Conservation (phyloP, 1,140 invertebrate species). For the Drosophila carrolli region DNA sequence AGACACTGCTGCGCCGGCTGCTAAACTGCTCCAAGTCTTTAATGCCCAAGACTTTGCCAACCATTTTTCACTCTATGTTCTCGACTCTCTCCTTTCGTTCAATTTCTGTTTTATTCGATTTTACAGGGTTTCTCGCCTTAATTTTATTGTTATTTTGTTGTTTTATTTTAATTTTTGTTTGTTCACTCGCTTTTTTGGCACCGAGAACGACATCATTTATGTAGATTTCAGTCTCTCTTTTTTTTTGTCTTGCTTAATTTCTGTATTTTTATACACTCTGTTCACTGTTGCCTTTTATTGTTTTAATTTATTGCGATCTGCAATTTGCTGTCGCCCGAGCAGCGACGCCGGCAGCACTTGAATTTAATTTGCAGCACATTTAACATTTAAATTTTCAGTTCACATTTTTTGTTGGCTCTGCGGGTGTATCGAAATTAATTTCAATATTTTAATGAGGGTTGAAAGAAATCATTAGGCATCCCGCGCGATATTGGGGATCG, state of each 20-base stretch:
- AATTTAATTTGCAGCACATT: constrained; percentile 79
- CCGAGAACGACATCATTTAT: constrained; percentile 68
- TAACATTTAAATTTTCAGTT: constrained; percentile 78
- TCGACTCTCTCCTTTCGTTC: constrained; percentile 12
- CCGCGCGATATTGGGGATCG: constrained; percentile 20
- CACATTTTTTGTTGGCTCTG: constrained; percentile 56
- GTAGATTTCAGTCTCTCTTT: constrained; percentile 70
- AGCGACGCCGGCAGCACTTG: constrained; percentile 66
- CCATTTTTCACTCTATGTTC: constrained; percentile 61
- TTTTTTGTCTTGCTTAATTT: constrained; percentile 37
- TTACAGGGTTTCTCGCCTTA: constrained; percentile 18
- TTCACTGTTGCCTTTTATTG: constrained; percentile 58
- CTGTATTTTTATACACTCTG: constrained; percentile 25
- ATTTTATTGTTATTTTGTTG: constrained; percentile 21
- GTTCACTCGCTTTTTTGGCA: constrained; percentile 50
- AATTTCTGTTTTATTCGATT: constrained; percentile 31
- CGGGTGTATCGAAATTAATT: constrained; percentile 40
- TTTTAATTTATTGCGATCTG: constrained; percentile 82
- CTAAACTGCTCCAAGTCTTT: constrained; percentile 81
- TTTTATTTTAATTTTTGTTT: constrained; percentile 37
- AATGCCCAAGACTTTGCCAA: constrained; percentile 83
- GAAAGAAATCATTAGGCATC: constrained; percentile 63
- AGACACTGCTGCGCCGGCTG: constrained; percentile 83
- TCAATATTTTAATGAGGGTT: constrained; percentile 57
- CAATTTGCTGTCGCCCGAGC: constrained; percentile 71